These are phyloP conservation scores for Apostichopus japonicus DNA, from an alignment of 35 echinoderm and acorn worm genomes.

Conservation along the genomic window DNA sequence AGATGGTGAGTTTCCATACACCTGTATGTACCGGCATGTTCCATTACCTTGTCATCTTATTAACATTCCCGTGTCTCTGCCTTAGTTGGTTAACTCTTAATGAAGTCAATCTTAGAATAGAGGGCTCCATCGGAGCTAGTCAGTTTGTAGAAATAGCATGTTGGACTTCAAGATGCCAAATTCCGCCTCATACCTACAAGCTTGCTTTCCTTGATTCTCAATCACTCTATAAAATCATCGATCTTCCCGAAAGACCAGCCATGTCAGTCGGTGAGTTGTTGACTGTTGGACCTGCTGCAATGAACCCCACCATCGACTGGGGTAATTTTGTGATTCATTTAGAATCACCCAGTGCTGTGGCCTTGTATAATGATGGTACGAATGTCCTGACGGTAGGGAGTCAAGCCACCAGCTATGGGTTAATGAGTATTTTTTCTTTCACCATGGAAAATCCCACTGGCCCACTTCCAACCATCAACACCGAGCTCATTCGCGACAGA, in stretches of 20 bases:
- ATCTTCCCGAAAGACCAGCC: neutral
- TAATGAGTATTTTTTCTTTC: neutral
- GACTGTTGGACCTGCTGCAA: constrained; percentile 5
- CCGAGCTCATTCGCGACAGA: neutral
- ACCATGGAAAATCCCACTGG: constrained; percentile 11
- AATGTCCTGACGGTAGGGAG: neutral
- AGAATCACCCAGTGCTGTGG: constrained; percentile 30
- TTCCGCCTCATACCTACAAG: neutral
- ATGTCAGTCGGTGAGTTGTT: constrained; percentile 29
- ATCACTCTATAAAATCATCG: constrained; percentile 4
- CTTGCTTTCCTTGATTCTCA: constrained; percentile 38
- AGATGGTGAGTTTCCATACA: neutral
- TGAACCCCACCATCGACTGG: constrained; percentile 26
- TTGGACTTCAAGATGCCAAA: neutral
- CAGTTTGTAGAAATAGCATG: constrained; percentile 46
- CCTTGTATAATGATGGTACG: neutral
- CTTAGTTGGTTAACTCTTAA: neutral
- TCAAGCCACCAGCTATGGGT: neutral
- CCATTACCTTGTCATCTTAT: neutral
- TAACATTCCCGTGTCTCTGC: neutral
- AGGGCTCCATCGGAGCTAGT: neutral
- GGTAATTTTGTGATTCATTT: constrained; percentile 19
- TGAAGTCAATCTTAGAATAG: constrained; percentile 19
- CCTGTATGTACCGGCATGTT: neutral
- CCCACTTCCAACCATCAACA: neutral